phyloP scores from a whole-genome alignment of 92 coral and sea anemone genomes.

The Umimayanthus chanpuru region DNA sequence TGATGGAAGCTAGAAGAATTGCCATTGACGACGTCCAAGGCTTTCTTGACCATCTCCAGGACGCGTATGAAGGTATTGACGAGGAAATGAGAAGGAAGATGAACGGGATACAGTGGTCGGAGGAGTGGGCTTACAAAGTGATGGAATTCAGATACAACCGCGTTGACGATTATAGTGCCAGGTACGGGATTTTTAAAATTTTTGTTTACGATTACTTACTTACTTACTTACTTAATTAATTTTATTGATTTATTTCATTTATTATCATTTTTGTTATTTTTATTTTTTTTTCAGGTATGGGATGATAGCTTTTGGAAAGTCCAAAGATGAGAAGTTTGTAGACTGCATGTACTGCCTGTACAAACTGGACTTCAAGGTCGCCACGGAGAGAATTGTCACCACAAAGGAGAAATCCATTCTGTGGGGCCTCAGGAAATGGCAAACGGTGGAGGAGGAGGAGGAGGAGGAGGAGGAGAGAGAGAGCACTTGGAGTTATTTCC shows the following conservation, averaged over 20 bases:
- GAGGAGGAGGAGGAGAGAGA: conserved; percentile 34
- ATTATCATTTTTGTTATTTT: conserved; percentile 33
- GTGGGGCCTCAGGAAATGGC: conserved; percentile 49
- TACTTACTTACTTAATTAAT: conserved; percentile 33
- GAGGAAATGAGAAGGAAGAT: conserved; percentile 49
- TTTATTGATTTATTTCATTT: conserved; percentile 33
- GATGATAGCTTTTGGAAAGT: too few relatives aligned
- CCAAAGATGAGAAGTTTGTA: too few relatives aligned
- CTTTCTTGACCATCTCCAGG: conserved; percentile 48
- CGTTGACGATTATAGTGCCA: conserved; percentile 48
- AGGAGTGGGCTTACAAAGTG: conserved; percentile 57
- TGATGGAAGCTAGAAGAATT: conserved; percentile 45
- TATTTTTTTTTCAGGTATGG: too few relatives aligned
- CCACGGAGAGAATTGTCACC: conserved; percentile 56
- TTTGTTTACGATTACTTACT: conserved; percentile 12
- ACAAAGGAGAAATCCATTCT: conserved; percentile 45
- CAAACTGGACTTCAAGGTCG: conserved; percentile 55
- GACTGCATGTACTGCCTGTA: too few relatives aligned
- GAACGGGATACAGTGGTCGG: conserved; percentile 54
- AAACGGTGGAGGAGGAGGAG: conserved; percentile 27
- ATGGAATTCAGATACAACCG: conserved; percentile 55
- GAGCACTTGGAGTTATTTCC: conserved; percentile 46
- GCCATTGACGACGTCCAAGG: conserved; percentile 27
- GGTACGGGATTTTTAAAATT: conserved; percentile 61
- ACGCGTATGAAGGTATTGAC: conserved; percentile 54